phyloP scores from a whole-genome alignment of 2,797 vertebrate genomes.

The Myotis daubentonii region DNA sequence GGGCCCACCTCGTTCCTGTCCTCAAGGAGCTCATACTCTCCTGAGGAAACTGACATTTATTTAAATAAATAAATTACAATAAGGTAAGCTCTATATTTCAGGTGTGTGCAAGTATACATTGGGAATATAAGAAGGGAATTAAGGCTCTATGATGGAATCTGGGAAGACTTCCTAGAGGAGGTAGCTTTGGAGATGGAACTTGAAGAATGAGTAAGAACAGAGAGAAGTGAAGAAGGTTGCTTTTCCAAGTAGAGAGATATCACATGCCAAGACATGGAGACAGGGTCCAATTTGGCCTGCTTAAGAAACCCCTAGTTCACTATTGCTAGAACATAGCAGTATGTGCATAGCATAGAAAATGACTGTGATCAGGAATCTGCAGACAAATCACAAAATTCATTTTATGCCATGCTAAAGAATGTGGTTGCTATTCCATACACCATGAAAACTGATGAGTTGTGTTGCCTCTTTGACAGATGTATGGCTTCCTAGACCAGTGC shows the following conservation, averaged over 20 bases:
- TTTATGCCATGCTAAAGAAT: neutral
- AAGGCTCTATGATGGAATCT: neutral
- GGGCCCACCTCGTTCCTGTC: neutral
- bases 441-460: neutral
- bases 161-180: neutral
- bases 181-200: neutral
- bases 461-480: neutral
- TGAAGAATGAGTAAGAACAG: neutral
- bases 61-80: neutral
- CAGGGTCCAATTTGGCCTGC: neutral
- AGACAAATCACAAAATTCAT: neutral
- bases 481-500: neutral
- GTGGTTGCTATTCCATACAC: neutral
- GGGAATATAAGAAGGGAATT: neutral
- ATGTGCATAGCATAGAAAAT: neutral
- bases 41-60: neutral
- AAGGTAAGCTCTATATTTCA: neutral
- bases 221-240: neutral
- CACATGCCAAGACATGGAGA: neutral
- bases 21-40: neutral
- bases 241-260: neutral
- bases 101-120: neutral
- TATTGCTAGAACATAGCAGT: neutral
- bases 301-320: neutral
- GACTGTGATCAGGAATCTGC: neutral